Evolutionary conservation across 2,113 vertebrate species (phyloP), one percentile per base, ranked within the genome.

Genomic region (Lathamus discolor): DNA sequence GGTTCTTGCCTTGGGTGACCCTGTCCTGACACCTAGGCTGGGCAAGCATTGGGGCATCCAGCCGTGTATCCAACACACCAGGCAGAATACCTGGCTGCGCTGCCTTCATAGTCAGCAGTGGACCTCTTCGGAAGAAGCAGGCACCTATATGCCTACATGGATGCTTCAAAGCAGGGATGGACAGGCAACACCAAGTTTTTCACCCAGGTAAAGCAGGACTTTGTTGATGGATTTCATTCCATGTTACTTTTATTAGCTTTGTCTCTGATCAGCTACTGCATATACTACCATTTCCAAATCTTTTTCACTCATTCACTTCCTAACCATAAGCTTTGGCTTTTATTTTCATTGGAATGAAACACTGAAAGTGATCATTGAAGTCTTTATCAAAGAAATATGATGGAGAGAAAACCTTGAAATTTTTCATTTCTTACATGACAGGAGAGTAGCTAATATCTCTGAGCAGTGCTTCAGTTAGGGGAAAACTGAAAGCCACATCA

Each of bases 61-160:
- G 11, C 39, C 7, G 0, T 0, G 1, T 16, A 43, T 22, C 20
- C 9, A 51, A n/a, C 10, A 2, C 0, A 1, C 17, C 3, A 2
- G 33, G 25, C 57, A 64, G 66, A 27, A 41, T 2, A 4, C 35
- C 39, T 61, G 35, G 3, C 33, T 54, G 19, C 6, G 2, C 5
- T 9, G 1, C 52, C 17, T 12, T 3, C 0, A 0, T 2, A 2
- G 25, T 35, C 72, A 37, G n/a, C 0, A 16, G 7, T 8, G 35
- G 2, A 7, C 19, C 25, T 74, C 54, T 73, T 17, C 29, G 39
- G 3, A 5, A 39, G 23, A 73, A 35, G 19, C 23, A 25, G 43
- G 8, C 2, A 1, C 35, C 14, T 3, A 2, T 74, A 62, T 67
- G 86, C 44, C 61, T 84, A 0, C 5, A 2, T 1, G 8, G 74